Conservation (phyloP, 2,113 vertebrate species). For the Holacanthus passer region DNA sequence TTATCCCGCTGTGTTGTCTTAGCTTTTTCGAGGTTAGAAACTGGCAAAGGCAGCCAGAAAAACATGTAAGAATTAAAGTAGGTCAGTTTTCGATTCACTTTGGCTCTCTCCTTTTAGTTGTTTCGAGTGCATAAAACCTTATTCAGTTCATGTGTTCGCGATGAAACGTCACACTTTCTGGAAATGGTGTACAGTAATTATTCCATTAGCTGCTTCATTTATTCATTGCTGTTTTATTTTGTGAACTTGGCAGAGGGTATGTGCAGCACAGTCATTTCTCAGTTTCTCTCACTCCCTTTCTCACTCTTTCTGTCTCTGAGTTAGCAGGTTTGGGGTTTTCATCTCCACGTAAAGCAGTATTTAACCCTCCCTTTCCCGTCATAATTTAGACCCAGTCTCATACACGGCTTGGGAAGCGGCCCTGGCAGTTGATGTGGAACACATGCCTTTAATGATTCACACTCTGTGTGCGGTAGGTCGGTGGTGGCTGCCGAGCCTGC, state of each 20-base stretch:
- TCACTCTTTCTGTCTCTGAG: constrained; percentile 36
- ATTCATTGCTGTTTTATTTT: constrained; percentile 45
- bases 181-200: constrained; percentile 49
- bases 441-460: constrained; percentile 84
- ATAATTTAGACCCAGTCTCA: constrained; percentile 75
- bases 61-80: constrained; percentile 31
- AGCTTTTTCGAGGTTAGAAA: constrained; percentile 26
- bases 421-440: constrained; percentile 81
- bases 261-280: constrained; percentile 32
- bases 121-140: constrained; percentile 27
- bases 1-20: constrained; percentile 5
- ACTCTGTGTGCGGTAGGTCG: constrained; percentile 80
- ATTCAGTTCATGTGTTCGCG: constrained; percentile 43
- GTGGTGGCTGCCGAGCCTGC: constrained; percentile 59
- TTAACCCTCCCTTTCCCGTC: constrained; percentile 54
- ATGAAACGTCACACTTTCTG: constrained; percentile 34
- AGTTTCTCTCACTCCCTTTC: constrained; percentile 34
- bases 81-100: constrained; percentile 19
- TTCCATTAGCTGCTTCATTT: constrained; percentile 66
- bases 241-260: constrained; percentile 25
- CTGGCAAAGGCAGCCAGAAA: constrained; percentile 7
- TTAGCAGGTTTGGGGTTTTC: constrained; percentile 69
- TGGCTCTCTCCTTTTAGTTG: constrained; percentile 15
- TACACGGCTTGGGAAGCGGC: constrained; percentile 76
- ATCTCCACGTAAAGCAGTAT: constrained; percentile 62